Base-by-base conservation (phyloP, 2,888 invertebrate genomes). In the Lepidochitona cinerea region DNA sequence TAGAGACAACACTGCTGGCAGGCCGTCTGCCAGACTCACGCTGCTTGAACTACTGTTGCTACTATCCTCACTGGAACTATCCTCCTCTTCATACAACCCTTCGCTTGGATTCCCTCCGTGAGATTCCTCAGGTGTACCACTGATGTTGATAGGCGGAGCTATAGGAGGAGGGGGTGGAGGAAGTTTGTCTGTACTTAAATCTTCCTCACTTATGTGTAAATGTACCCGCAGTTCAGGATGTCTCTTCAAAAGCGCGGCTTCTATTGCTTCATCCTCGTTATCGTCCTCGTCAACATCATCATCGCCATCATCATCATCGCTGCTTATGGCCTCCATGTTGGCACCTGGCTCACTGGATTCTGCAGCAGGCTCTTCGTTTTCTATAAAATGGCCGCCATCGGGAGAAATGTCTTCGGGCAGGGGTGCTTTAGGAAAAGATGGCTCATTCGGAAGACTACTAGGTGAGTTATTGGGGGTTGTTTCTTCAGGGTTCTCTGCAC, bases 191-290 rank as follows among this genome's bases (percentile, higher is more conserved):
- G 14, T 23, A 18, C 4, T 37, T 2, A 66, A 37, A 35, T 66
- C 66, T n/a, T 66, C 66, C 37, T 66, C 66, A 36, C 66, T 66
- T 18, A 66, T 66, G n/a, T 66, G 37, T 35, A 66, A 26, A 35
- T 35, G 5, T 9, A 66, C 59, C 59, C 14, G 1, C 3, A 59
- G 59, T 26, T 59, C 59, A 23, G 59, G 59, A 32, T 59, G 59
- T 59, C 29, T 59, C 2, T 14, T 26, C 4, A 32, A 4, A 14
- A 59, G 29, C 12, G 23, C 59, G 29, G 23, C 59, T 2, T 59
- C 54, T 12, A 18, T 18, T 7, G 12, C 59, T 4, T 29, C 32
- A 4, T 59, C 59, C 23, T 32, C 29, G 59, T 32, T 59, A 49
- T 49, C 49, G n/a, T 49, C 49, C 49, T 5, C 7, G 7, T 49